phyloP scores from a whole-genome alignment of 2,888 invertebrate species.

The Alentia gelatinosa region DNA sequence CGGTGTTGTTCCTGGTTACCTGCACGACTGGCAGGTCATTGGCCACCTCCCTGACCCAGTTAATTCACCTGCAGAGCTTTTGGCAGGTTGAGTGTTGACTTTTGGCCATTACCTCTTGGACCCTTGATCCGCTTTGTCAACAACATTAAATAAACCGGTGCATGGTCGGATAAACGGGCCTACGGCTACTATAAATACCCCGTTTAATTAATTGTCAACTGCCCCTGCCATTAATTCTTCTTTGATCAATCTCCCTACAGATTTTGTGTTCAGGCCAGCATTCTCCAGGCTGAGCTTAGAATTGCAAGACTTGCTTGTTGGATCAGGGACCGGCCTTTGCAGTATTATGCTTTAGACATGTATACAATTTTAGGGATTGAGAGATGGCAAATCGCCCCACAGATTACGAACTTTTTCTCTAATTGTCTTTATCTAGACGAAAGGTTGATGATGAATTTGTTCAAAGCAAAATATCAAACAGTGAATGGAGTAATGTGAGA shows the following conservation, averaged over 20 bases:
- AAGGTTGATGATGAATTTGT: too few relatives aligned
- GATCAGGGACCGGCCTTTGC: too few relatives aligned
- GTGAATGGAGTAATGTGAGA: too few relatives aligned
- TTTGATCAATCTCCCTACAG: not conserved
- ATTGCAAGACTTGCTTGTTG: too few relatives aligned
- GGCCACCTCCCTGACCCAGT: not conserved
- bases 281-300: too few relatives aligned
- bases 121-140: not conserved
- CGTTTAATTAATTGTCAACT: conserved; percentile 16
- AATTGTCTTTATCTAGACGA: too few relatives aligned
- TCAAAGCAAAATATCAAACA: too few relatives aligned
- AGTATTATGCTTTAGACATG: too few relatives aligned
- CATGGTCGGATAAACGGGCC: not conserved
- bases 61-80: not conserved
- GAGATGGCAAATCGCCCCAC: too few relatives aligned
- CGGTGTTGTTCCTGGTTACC: not conserved
- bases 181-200: not conserved
- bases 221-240: not conserved
- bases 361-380: too few relatives aligned
- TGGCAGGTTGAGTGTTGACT: not conserved
- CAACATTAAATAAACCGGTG: conserved; percentile 3
- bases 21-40: not conserved
- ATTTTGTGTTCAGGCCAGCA: too few relatives aligned
- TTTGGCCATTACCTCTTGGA: not conserved
- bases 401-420: too few relatives aligned